Base-by-base conservation (phyloP, 1,140 invertebrate genomes). In the Drosophila arawakana region DNA sequence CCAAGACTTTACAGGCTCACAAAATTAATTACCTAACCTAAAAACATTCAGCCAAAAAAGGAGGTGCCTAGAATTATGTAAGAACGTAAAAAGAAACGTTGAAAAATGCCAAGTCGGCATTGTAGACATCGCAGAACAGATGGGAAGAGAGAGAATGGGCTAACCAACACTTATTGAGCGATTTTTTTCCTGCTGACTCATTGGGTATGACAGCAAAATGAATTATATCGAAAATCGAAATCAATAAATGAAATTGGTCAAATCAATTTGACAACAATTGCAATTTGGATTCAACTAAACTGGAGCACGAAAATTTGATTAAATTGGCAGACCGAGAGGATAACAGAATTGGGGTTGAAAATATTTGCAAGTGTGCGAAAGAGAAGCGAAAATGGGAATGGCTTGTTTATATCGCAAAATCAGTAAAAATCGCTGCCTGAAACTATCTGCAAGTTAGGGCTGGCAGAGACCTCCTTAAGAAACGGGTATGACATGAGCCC, bases 1-100 rank as follows among this genome's bases (percentile, higher is more conserved):
- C 84, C 84, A 83, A 89, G 84, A 88, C 84, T 84, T 88, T 84
- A 68, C 65, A 71, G 74, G 73, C 76, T 70, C 84, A 80, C 77
- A 89, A 88, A 88, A 88, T 88, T 88, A 88, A 88, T 88, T 88
- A 88, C 84, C 84, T 84, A 88, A 88, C 84, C 84, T 73, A 84
- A 88, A 88, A 89, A 89, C 6, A 3, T 68, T 63, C 50, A 69
- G 71, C 50, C 61, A 72, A 52, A 61, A 77, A 71, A 75, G 66
- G 65, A 41, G 59, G 41, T 63, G 70, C 41, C 7, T 54, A 21
- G 57, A 73, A 52, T 80, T 83, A 83, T 83, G 70, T 75, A 83
- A 89, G 55, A 35, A 49, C 41, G 47, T 4, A 30, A 11, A 54
- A 34, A 11, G 54, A 37, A 55, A 46, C 37, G 15, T 61, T 70